phyloP scores from a whole-genome alignment of 2,113 vertebrate genomes.

The Spheniscus mendiculus region DNA sequence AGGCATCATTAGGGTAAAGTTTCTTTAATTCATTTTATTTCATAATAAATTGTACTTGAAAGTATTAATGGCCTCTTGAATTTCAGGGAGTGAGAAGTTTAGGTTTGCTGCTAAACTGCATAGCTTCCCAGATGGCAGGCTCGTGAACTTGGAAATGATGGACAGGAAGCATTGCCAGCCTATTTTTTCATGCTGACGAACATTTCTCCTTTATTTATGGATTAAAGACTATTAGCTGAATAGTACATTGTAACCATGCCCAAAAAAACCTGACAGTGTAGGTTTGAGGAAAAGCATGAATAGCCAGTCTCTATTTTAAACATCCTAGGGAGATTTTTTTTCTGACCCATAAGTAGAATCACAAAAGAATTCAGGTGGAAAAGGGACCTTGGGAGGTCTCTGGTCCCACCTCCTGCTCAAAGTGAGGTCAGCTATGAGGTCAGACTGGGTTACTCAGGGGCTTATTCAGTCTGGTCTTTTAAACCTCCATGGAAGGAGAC shows the following conservation, averaged over 20 bases:
- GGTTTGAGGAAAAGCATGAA: not conserved
- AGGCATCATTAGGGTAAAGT: not conserved
- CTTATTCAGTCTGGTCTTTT: not conserved
- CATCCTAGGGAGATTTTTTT: not conserved
- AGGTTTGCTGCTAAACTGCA: not conserved
- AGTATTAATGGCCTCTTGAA: not conserved
- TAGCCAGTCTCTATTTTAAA: not conserved
- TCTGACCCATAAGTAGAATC: not conserved
- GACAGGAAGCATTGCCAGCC: not conserved
- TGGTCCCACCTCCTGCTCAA: not conserved
- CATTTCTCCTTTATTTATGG: not conserved
- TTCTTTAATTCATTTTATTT: not conserved
- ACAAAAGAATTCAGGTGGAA: not conserved
- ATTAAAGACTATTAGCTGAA: not conserved
- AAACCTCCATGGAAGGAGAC: not conserved
- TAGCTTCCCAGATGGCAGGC: not conserved
- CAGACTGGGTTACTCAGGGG: not conserved
- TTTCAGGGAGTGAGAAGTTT: not conserved
- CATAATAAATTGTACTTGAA: not conserved
- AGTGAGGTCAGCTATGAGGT: not conserved
- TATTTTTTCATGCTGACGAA: not conserved
- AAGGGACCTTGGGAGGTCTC: not conserved
- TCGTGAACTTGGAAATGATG: not conserved
- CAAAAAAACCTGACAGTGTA: not conserved
- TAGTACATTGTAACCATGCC: not conserved